These are phyloP conservation scores for Philotrypesis tridentata DNA, from an alignment of 1,140 invertebrate species.

Conservation along the genomic window DNA sequence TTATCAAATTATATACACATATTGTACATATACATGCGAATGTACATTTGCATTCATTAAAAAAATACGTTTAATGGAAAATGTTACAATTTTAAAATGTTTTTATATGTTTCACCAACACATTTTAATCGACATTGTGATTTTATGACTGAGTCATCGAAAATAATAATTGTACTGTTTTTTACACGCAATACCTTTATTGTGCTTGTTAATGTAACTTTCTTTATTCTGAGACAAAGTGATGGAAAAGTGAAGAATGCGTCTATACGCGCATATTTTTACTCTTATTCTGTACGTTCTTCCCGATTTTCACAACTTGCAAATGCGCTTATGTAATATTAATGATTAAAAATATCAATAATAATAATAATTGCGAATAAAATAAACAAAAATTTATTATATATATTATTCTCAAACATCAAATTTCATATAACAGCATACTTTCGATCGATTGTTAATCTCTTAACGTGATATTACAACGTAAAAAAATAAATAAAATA, in stretches of 20 bases:
- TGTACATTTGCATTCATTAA: slow-evolving; percentile 41
- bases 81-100: slow-evolving; percentile 31
- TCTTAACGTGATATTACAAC: slow-evolving; percentile 32
- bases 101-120: slow-evolving; percentile 25
- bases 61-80: slow-evolving; percentile 23
- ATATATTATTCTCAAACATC: slow-evolving; percentile 21
- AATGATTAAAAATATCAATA: slow-evolving; percentile 23
- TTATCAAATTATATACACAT: slow-evolving; percentile 45
- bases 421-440: slow-evolving; percentile 28
- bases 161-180: slow-evolving; percentile 16
- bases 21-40: slow-evolving; percentile 44
- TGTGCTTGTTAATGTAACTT: neutral
- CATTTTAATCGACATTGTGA: slow-evolving; percentile 23
- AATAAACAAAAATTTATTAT: slow-evolving; percentile 29
- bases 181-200: slow-evolving; percentile 31
- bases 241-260: neutral
- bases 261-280: slow-evolving; percentile 21
- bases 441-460: slow-evolving; percentile 20
- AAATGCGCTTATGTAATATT: slow-evolving; percentile 46
- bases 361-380: slow-evolving; percentile 42
- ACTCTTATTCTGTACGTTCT: slow-evolving; percentile 22
- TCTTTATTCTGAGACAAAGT: neutral
- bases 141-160: slow-evolving; percentile 25
- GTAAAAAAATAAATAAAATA: slow-evolving; percentile 32
- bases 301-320: slow-evolving; percentile 34